phyloP scores from a whole-genome alignment of 2,113 vertebrate genomes.

The Setophaga petechia region DNA sequence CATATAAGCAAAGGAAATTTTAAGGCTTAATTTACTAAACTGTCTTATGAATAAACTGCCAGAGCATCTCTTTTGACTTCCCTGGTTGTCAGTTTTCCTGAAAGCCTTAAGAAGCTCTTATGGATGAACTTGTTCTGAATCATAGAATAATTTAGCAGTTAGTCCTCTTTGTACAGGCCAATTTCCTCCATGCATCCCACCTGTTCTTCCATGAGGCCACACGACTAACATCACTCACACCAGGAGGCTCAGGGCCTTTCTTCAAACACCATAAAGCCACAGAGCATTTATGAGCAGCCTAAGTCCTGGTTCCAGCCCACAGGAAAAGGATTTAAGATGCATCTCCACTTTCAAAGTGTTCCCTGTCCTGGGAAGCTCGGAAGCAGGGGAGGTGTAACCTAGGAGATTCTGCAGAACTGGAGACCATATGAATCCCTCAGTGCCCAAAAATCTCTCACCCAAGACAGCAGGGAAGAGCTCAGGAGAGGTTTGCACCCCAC shows the following conservation, averaged over 20 bases:
- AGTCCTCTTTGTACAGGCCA: background rate
- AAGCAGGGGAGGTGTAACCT: background rate
- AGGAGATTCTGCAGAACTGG: background rate
- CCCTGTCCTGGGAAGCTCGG: background rate
- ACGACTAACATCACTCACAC: background rate
- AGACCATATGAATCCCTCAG: background rate
- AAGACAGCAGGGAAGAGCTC: background rate
- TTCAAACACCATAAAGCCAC: background rate
- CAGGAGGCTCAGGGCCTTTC: background rate
- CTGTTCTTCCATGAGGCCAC: background rate
- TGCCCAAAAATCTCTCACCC: background rate
- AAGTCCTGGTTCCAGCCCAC: background rate
- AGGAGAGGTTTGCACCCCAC: background rate
- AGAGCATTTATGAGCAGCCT: background rate
- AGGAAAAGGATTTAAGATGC: background rate
- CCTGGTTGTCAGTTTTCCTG: background rate
- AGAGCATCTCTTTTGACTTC: background rate
- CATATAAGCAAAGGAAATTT: background rate
- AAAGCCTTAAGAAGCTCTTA: background rate
- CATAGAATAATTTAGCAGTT: background rate
- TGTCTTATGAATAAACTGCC: background rate
- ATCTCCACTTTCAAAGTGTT: background rate
- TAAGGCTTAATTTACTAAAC: background rate
- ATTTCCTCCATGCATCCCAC: background rate
- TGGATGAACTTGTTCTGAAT: background rate